Evolutionary conservation across 1,140 invertebrate genomes (phyloP).

Genomic region (Ips nitidus): DNA sequence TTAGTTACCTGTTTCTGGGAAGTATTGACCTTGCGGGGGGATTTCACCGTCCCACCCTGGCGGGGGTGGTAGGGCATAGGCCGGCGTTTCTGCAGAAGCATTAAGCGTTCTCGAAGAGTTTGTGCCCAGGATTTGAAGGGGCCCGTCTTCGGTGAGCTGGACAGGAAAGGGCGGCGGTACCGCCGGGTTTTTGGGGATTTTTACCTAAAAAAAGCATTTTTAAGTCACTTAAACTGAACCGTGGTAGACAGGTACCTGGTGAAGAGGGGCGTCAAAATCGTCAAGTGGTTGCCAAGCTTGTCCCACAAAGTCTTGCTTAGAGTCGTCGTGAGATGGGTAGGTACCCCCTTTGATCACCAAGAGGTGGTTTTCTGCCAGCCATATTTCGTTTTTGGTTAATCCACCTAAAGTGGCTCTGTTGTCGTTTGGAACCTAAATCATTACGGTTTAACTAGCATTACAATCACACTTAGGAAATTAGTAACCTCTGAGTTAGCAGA

Average conservation of each 20-base stretch:
- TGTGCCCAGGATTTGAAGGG: constrained; percentile 70
- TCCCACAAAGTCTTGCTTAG: constrained; percentile 27
- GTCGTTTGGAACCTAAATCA: constrained; percentile 60
- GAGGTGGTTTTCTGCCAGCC: constrained; percentile 85
- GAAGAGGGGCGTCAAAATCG: constrained; percentile 74
- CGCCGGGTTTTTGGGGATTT: constrained; percentile 62
- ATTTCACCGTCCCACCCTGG: constrained; percentile 39
- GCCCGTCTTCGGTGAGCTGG: constrained; percentile 76
- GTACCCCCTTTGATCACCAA: constrained; percentile 78
- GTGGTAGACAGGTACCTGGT: constrained; percentile 61
- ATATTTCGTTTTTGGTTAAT: constrained; percentile 81
- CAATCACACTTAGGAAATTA: not conserved
- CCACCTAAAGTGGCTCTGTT: constrained; percentile 78
- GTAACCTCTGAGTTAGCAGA: constrained; percentile 70
- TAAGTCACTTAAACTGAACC: not conserved
- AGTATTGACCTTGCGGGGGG: constrained; percentile 41
- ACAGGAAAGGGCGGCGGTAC: constrained; percentile 88
- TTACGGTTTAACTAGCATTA: not conserved
- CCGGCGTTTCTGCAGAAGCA: constrained; percentile 56
- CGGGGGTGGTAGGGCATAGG: constrained; percentile 58
- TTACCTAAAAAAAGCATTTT: constrained; percentile 51
- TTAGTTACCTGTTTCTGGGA: constrained; percentile 44
- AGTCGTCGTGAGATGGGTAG: constrained; percentile 58
- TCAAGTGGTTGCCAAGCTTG: constrained; percentile 76
- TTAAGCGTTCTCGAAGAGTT: constrained; percentile 66